A percentile compares a stretch with the other conserved stretches of the same genome.
phyloP scores from a whole-genome alignment of 2,888 invertebrate species.

The Baronia brevicornis region DNA sequence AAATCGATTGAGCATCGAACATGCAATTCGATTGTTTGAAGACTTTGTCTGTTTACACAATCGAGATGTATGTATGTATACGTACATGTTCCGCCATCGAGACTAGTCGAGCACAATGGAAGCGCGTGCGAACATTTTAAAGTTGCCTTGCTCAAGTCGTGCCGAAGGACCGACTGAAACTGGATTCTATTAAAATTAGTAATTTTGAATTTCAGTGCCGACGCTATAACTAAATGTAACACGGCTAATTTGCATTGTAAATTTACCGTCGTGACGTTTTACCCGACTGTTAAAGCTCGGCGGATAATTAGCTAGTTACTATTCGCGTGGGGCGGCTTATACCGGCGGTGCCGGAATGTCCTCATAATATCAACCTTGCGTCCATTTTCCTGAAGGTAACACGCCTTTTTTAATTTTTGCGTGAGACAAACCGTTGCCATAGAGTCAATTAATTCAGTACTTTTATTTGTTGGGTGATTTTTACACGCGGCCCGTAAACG shows the following conservation, averaged over 20 bases:
- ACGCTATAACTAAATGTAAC: constrained; percentile 72
- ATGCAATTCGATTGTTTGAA: constrained; percentile 45
- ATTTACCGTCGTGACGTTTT: constrained; percentile 66
- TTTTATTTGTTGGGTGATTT: constrained; percentile 15
- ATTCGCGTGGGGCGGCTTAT: constrained; percentile 54
- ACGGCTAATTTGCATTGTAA: constrained; percentile 73
- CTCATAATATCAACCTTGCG: constrained; percentile 47
- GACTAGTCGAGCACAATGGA: constrained; percentile 37
- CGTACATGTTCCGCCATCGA: constrained; percentile 68
- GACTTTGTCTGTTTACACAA: too few species aligned
- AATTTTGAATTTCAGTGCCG: constrained; percentile 70
- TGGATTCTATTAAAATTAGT: constrained; percentile 70
- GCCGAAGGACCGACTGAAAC: constrained; percentile 68
- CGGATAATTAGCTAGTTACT: constrained; percentile 73
- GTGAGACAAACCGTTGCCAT: constrained; percentile 18
- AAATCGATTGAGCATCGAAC: constrained; percentile 57
- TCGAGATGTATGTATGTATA: too few species aligned
- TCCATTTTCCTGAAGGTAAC: constrained; percentile 24
- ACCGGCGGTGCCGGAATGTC: constrained; percentile 44
- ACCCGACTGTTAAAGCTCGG: constrained; percentile 62
- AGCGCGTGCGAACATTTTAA: constrained; percentile 45
- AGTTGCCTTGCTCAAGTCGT: constrained; percentile 60
- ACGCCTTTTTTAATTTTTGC: constrained; percentile 32
- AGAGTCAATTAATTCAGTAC: constrained; percentile 20
- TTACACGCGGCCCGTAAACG: constrained; percentile 17